Conservation (phyloP, 2,113 vertebrate species). For the Myrmecobius fasciatus region DNA sequence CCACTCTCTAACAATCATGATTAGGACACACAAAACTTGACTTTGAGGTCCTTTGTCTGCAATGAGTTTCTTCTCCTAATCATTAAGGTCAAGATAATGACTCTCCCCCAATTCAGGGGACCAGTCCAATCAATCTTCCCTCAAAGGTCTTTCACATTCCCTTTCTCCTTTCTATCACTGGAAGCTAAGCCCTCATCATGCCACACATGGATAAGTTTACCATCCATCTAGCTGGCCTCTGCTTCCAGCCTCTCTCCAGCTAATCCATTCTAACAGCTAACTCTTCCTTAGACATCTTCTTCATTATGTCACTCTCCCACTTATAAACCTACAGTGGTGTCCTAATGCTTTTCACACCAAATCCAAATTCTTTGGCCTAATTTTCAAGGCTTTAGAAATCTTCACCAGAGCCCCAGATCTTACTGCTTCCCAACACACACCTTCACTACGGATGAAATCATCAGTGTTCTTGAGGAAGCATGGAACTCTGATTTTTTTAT, state of each 20-base stretch:
- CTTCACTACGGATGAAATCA: not conserved
- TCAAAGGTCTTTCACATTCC: not conserved
- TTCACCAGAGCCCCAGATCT: not conserved
- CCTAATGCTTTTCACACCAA: not conserved
- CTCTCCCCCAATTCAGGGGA: not conserved
- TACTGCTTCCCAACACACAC: not conserved
- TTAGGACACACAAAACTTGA: not conserved
- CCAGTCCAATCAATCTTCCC: not conserved
- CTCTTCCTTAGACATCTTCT: slow-evolving; percentile 23
- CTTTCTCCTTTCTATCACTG: not conserved
- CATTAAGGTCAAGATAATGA: not conserved
- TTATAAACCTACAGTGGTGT: not conserved
- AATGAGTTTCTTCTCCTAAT: not conserved
- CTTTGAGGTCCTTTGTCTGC: not conserved
- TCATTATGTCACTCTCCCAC: not conserved
- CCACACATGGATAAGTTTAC: not conserved
- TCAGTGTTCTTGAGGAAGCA: not conserved
- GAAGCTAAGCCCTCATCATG: not conserved
- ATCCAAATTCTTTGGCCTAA: not conserved
- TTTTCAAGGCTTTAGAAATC: not conserved
- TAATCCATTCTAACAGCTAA: not conserved
- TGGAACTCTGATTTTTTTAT: not conserved
- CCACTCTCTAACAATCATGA: not conserved
- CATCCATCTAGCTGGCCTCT: not conserved
- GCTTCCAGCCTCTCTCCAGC: not conserved